phyloP scores from a whole-genome alignment of 2,888 invertebrate species.

The Morpho deidamia region DNA sequence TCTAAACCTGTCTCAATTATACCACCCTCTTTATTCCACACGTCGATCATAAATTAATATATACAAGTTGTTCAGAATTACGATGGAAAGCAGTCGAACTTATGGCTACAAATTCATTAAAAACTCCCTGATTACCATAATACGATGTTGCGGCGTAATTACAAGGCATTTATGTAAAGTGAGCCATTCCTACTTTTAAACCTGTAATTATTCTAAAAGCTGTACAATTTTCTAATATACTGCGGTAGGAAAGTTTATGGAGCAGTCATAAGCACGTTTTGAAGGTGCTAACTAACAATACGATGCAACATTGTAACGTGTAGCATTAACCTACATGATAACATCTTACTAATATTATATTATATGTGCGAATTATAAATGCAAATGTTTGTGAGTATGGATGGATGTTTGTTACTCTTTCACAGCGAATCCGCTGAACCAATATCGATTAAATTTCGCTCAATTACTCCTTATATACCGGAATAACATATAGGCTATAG shows the following conservation, averaged over 20 bases:
- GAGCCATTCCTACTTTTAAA: neutral
- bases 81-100: neutral
- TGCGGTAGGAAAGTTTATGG: slow-evolving; percentile 5
- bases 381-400: no score
- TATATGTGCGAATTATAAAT: no score
- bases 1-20: no score
- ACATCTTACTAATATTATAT: slow-evolving; percentile 4
- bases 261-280: slow-evolving; percentile 5
- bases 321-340: slow-evolving; percentile 5
- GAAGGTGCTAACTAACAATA: slow-evolving; percentile 1
- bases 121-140: neutral
- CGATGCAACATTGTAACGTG: neutral
- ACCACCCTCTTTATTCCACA: no score
- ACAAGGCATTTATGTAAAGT: neutral
- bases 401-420: no score
- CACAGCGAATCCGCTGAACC: no score
- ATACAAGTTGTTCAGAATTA: neutral
- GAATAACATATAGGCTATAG: no score
- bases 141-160: neutral
- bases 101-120: neutral
- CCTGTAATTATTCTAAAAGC: neutral
- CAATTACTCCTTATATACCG: no score
- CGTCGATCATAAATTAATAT: no score
- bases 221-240: neutral
- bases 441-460: no score